Conservation (phyloP, 2,797 vertebrate species). For the Acomys russatus region DNA sequence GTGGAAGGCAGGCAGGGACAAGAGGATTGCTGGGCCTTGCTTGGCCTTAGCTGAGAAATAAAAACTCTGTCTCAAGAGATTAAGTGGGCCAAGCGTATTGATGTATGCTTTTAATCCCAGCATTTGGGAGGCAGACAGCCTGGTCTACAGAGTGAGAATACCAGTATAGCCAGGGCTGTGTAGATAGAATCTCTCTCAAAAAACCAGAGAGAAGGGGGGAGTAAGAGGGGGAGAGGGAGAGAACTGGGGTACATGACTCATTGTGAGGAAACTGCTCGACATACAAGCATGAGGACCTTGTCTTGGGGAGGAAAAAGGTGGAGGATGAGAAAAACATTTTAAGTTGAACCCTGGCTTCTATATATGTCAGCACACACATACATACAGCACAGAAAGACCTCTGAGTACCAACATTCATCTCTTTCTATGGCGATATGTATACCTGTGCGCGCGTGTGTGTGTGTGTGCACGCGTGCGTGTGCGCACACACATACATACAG, state of each 20-base stretch:
- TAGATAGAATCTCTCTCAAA: not conserved
- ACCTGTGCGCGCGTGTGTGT: too few relatives aligned
- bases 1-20: not conserved
- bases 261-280: not conserved
- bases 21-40: not conserved
- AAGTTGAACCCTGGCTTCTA: not conserved
- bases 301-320: not conserved
- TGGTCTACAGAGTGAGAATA: not conserved
- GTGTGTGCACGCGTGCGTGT: too few relatives aligned
- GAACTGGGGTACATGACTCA: not conserved
- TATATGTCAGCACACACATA: not conserved
- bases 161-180: not conserved
- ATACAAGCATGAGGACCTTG: not conserved
- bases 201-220: too few relatives aligned
- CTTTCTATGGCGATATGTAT: not conserved
- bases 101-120: not conserved
- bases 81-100: not conserved
- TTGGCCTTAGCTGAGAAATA: not conserved
- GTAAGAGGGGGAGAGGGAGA: too few relatives aligned
- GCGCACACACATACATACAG: too few relatives aligned
- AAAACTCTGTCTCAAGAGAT: not conserved
- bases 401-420: not conserved
- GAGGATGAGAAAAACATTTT: not conserved
- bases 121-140: not conserved
- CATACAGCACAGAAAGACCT: not conserved